Conservation (phyloP, 2,888 invertebrate species). For the Incurvaria masculella region DNA sequence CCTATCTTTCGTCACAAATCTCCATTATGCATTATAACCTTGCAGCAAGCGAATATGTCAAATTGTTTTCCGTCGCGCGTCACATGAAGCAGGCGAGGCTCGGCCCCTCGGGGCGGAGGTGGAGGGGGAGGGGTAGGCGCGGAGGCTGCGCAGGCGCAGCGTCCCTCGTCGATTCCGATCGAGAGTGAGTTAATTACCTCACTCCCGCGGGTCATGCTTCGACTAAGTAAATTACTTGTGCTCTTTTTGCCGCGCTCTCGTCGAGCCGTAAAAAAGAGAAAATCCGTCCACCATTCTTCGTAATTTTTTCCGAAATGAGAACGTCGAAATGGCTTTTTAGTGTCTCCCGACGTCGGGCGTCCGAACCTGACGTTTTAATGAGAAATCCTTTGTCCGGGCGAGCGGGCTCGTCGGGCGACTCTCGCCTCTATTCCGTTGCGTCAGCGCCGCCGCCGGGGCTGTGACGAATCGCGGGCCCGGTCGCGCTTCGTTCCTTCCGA, state of each 20-base stretch:
- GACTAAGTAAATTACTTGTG: conserved; percentile 52
- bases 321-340: conserved; percentile 43
- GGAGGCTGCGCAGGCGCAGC: no score
- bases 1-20: no score
- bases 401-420: background rate
- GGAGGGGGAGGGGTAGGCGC: no score
- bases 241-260: conserved; percentile 29
- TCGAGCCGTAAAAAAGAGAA: background rate
- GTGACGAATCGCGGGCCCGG: background rate
- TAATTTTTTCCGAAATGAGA: background rate
- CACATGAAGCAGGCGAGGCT: no score
- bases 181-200: no score
- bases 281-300: background rate
- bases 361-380: conserved; percentile 50
- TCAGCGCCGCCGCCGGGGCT: background rate
- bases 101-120: no score
- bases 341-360: conserved; percentile 33
- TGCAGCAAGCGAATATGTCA: no score
- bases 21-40: no score
- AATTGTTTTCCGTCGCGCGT: no score
- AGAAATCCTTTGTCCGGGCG: conserved; percentile 24
- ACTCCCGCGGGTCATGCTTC: conserved; percentile 38
- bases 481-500: background rate
- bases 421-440: conserved; percentile 1
- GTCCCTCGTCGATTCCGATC: no score